Evolutionary conservation across 2,113 vertebrate species (phyloP).

Genomic region (Nansenia antarctica): DNA sequence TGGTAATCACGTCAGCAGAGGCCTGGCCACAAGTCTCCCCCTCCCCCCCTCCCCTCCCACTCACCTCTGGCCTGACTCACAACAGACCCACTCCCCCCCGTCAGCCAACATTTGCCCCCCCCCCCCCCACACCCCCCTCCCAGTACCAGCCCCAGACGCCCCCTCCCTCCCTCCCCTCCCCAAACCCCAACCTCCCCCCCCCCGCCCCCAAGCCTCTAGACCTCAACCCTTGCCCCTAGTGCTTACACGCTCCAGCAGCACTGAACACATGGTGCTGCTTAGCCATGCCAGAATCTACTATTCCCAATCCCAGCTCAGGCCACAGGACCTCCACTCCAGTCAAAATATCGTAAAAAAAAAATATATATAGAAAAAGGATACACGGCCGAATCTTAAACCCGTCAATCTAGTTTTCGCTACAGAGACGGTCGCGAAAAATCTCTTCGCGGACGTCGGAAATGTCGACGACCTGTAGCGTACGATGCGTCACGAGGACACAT

Average conservation of each 20-base stretch:
- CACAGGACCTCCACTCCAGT: slow-evolving; percentile 25
- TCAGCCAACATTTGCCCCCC: too few species aligned
- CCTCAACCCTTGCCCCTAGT: slow-evolving; percentile 32
- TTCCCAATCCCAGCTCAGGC: slow-evolving; percentile 48
- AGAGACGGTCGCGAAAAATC: too few species aligned
- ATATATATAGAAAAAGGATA: too few species aligned
- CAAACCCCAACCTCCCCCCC: slow-evolving; percentile 32
- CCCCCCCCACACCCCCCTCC: slow-evolving; percentile 6
- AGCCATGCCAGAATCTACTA: slow-evolving; percentile 63
- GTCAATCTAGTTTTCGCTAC: slow-evolving; percentile 28
- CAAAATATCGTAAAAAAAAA: slow-evolving; percentile 45
- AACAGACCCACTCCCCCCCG: slow-evolving; percentile 15
- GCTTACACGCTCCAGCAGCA: slow-evolving; percentile 62
- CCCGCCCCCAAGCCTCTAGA: slow-evolving; percentile 24
- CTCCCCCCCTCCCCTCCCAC: slow-evolving; percentile 12
- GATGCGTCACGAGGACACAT: too few species aligned
- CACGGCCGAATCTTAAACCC: slow-evolving; percentile 41
- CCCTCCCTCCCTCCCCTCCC: slow-evolving; percentile 34
- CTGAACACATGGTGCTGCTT: slow-evolving; percentile 69
- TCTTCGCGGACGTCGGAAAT: too few species aligned
- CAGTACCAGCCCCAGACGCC: slow-evolving; percentile 33
- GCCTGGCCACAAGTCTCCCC: slow-evolving; percentile 48
- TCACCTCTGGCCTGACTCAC: slow-evolving; percentile 59
- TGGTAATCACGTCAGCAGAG: slow-evolving; percentile 70
- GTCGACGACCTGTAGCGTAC: too few species aligned